Evolutionary conservation across 2,888 invertebrate genomes (phyloP).

Genomic region (Agonopterix alstromeriana): DNA sequence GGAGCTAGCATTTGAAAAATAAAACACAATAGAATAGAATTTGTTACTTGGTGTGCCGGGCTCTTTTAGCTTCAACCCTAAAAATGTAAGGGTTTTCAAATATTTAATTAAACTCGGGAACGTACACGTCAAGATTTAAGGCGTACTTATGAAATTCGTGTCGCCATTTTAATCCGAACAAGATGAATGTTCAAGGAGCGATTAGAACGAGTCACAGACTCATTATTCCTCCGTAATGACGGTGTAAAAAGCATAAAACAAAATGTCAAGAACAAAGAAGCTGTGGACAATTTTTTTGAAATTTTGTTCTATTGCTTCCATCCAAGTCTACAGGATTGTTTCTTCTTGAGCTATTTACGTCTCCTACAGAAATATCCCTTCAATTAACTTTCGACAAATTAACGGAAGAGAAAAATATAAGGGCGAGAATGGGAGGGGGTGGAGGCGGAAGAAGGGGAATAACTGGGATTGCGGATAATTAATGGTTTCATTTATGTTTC

Average conservation of each 20-base stretch:
- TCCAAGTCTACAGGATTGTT: constrained; percentile 26
- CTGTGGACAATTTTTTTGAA: constrained; percentile 30
- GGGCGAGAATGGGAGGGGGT: constrained; percentile 29
- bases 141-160: constrained; percentile 8
- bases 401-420: constrained; percentile 60
- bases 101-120: constrained; percentile 25
- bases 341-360: constrained; percentile 44
- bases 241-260: constrained; percentile 1
- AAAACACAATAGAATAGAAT: constrained; percentile 1
- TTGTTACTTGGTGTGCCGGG: constrained; percentile 16
- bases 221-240: constrained; percentile 4
- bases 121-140: constrained; percentile 11
- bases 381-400: constrained; percentile 65
- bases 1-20: too few relatives aligned
- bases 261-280: constrained; percentile 23
- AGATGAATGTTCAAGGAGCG: constrained; percentile 10
- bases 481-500: constrained; percentile 76
- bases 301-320: constrained; percentile 38
- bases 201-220: constrained; percentile 9
- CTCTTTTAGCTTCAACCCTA: constrained; percentile 49
- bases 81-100: constrained; percentile 37
- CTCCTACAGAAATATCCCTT: constrained; percentile 49
- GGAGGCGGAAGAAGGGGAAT: constrained; percentile 34
- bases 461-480: constrained; percentile 71
- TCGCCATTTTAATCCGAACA: constrained; percentile 11